Base-by-base conservation (phyloP, 1,140 invertebrate species). In the Procambarus virginalis region DNA sequence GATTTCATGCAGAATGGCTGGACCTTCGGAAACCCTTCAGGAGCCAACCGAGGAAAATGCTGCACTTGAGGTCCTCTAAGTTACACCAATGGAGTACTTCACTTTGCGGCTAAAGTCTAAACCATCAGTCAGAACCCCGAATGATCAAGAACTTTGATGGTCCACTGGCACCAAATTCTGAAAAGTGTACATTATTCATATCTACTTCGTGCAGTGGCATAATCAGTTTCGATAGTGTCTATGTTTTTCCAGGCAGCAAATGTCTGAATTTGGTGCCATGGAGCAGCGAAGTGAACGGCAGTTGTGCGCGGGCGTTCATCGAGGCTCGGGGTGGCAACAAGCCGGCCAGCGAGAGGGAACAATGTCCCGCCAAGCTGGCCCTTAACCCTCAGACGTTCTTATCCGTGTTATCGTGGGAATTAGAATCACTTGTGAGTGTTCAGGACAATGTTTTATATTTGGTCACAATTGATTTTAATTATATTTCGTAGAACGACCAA, bases 361-460 rank as follows among this genome's bases (percentile, higher is more conserved):
- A 73, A 2, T 5, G 22, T 34, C 68, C 8, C n/a, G 60, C 60
- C 60, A 73, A 6, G 68, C 68, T 20, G 5, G 6, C 22, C 4
- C 68, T 34, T 73, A 73, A 5, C 14, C 34, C 34, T 34, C 34
- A 34, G 34, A 34, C 68, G 14, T 9, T 8, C 34, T 73, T 34
- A 73, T 10, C n/a, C 1, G 22, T 73, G n/a, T 22, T 73, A 6
- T 34, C n/a, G 20, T 73, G 68, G 68, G 68, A 73, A 34, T 73
- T 73, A 73, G 68, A 73, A 73, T 73, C 68, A 73, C 68, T 73
- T 73, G n/a, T 34, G 68, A 73, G 68, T 73, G 68, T 73, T 73
- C 68, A 22, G 68, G n/a, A 73, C 68, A 73, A 64, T 64, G 17
- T 73, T 73, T 73, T 34, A 73, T 73, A 73, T 73, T 34, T 73